Conservation (phyloP, 2,113 vertebrate species). For the Helogale parvula region DNA sequence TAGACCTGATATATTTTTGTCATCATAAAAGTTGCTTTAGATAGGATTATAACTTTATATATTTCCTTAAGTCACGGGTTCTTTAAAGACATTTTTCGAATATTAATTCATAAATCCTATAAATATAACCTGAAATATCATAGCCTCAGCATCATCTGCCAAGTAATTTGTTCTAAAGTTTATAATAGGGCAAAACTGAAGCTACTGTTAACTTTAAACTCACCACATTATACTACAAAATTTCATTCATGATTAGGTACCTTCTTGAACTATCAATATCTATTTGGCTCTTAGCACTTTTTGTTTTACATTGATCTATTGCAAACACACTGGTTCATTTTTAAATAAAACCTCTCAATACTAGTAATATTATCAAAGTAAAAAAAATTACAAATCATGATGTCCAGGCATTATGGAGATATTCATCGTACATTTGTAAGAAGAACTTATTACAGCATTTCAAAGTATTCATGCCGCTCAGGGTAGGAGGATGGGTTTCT, state of each 20-base stretch:
- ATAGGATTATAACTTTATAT: not conserved
- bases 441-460: not conserved
- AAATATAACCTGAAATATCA: not conserved
- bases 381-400: constrained; percentile 3
- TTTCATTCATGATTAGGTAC: not conserved
- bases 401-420: not conserved
- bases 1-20: not conserved
- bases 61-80: not conserved
- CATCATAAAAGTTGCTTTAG: not conserved
- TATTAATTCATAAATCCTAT: not conserved
- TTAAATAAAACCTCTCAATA: not conserved
- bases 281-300: not conserved
- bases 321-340: not conserved
- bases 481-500: not conserved
- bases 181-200: not conserved
- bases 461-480: not conserved
- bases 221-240: not conserved
- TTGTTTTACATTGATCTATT: not conserved
- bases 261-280: not conserved
- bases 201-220: not conserved
- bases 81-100: constrained; percentile 4
- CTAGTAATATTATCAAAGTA: not conserved
- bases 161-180: constrained; percentile 25
- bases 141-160: not conserved
- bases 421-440: not conserved